These are phyloP conservation scores for Morpho achilles DNA, from an alignment of 2,888 invertebrate species.

Conservation along the genomic window DNA sequence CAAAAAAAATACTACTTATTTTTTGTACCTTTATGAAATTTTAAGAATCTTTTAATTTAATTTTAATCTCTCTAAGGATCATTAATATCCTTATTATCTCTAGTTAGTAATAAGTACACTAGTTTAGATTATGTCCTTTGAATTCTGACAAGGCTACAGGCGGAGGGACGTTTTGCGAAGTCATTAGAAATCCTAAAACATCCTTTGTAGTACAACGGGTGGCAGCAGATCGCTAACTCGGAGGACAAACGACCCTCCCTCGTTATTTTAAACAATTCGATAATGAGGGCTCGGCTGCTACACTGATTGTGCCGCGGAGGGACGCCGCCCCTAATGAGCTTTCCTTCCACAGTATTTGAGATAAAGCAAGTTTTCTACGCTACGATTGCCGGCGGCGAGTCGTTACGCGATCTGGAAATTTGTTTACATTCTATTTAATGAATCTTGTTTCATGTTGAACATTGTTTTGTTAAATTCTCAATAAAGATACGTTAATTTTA, in stretches of 20 bases:
- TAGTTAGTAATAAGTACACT: too few relatives aligned
- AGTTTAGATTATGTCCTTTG: too few relatives aligned
- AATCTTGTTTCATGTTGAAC: too few relatives aligned
- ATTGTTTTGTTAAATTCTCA: too few relatives aligned
- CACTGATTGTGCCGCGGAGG: conserved; percentile 62
- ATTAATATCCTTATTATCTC: too few relatives aligned
- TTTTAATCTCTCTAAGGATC: too few relatives aligned
- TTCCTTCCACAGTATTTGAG: conserved; percentile 44
- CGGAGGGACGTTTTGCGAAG: neutral
- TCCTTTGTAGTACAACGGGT: neutral
- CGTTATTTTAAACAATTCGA: conserved; percentile 77
- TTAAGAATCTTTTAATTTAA: too few relatives aligned
- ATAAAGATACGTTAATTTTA: too few relatives aligned
- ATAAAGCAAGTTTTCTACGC: conserved; percentile 46
- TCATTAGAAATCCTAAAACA: neutral
- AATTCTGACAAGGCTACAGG: too few relatives aligned
- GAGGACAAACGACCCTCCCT: conserved; percentile 45
- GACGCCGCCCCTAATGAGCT: conserved; percentile 60
- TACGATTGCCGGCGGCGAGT: conserved; percentile 54
- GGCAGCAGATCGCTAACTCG: conserved; percentile 33
- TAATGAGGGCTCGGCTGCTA: conserved; percentile 47
- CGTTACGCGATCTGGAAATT: conserved; percentile 15
- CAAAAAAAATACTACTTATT: too few relatives aligned
- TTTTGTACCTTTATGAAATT: too few relatives aligned
- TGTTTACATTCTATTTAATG: neutral